Conservation (phyloP, 2,888 invertebrate genomes). For the Nephrotoma guestfalica region DNA sequence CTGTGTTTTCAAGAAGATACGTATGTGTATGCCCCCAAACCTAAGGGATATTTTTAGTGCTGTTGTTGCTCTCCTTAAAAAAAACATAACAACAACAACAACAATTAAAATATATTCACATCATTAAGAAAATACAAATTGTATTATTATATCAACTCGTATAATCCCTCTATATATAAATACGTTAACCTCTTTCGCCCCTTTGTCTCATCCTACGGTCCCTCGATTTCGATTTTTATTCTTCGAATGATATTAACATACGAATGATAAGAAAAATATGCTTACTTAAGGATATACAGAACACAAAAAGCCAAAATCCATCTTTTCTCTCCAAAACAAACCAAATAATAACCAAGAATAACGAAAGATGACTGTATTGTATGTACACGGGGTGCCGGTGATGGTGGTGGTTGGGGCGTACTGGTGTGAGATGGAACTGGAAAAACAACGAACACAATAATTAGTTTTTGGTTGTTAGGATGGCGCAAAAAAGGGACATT, state of each 20-base stretch:
- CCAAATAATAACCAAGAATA: neutral
- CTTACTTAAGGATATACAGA: neutral
- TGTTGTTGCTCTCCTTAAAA: neutral
- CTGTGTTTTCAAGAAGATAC: neutral
- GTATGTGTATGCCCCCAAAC: neutral
- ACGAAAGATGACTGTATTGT: neutral
- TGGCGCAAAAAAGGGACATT: constrained; percentile 13
- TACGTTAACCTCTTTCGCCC: neutral
- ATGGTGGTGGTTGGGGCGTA: neutral
- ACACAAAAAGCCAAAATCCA: neutral
- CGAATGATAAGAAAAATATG: neutral
- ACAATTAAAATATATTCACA: neutral
- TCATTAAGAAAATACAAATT: neutral
- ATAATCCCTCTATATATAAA: neutral
- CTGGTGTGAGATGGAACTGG: neutral
- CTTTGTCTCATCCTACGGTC: neutral
- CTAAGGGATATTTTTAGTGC: neutral
- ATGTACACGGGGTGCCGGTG: neutral
- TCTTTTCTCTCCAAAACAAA: neutral
- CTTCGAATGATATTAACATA: neutral
- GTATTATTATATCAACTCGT: neutral
- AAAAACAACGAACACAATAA: neutral
- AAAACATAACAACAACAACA: neutral
- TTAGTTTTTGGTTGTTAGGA: neutral
- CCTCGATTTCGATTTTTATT: neutral